A percentile compares a stretch with the other conserved stretches of the same genome.
These are phyloP conservation scores for Mongoloraphidia duomilia DNA, from an alignment of 2,888 invertebrate species.

Conservation along the genomic window DNA sequence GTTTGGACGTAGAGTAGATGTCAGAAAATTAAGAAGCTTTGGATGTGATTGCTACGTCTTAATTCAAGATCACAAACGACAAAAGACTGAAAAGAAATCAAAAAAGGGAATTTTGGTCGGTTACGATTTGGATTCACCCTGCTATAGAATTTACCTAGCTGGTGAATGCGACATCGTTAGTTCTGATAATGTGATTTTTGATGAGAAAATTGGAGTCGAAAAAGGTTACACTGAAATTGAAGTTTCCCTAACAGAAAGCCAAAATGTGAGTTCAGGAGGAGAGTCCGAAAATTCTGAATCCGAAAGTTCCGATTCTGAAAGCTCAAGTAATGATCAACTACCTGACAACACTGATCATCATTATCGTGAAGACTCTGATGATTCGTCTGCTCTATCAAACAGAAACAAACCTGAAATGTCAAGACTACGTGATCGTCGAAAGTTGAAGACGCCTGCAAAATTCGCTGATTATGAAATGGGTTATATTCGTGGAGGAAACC, in stretches of 20 bases:
- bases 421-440: not conserved
- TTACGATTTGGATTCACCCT: conserved; percentile 11
- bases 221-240: not conserved
- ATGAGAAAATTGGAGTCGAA: conserved; percentile 7
- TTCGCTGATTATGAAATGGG: not conserved
- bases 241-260: not conserved
- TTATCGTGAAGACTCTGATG: too few species aligned
- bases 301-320: too few species aligned
- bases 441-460: not conserved
- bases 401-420: not conserved
- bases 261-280: not conserved
- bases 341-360: too few species aligned
- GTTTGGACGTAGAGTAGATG: conserved; percentile 11
- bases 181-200: conserved; percentile 14
- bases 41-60: conserved; percentile 15
- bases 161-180: conserved; percentile 12
- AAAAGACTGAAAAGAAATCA: conserved; percentile 13
- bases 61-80: conserved; percentile 13
- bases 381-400: too few species aligned
- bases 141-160: conserved; percentile 11
- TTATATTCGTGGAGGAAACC: not conserved
- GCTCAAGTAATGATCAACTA: too few species aligned
- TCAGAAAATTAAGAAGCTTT: conserved; percentile 11
- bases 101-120: conserved; percentile 14
- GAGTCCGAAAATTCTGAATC: too few species aligned